Evolutionary conservation across 2,797 vertebrate species (phyloP).

Genomic region (Threskiornis aethiopicus): DNA sequence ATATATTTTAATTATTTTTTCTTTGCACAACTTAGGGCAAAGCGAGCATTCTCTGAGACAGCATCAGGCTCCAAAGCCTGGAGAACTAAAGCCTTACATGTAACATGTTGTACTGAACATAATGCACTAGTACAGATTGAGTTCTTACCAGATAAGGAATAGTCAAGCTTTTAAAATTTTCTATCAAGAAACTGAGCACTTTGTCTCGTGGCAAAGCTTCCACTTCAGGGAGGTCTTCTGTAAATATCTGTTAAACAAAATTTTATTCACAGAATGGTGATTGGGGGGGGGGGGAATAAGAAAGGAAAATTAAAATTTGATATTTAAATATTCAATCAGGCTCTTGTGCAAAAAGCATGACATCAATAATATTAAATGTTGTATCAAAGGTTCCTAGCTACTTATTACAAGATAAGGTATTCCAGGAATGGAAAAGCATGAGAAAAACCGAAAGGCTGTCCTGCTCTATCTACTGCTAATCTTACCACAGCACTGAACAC

Average conservation of each 20-base stretch:
- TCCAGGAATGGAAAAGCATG: background rate
- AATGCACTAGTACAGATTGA: background rate
- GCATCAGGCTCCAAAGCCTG: background rate
- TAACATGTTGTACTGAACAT: background rate
- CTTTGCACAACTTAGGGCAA: background rate
- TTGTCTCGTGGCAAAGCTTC: conserved; percentile 90
- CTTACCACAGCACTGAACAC: background rate
- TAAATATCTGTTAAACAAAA: conserved; percentile 88
- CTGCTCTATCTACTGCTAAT: background rate
- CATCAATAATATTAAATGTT: background rate
- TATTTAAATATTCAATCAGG: background rate
- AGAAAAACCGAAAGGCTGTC: background rate
- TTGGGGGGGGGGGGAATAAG: background rate
- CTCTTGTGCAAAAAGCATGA: background rate
- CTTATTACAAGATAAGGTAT: background rate
- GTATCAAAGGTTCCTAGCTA: background rate
- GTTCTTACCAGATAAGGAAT: conserved; percentile 89
- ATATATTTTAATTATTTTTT: background rate
- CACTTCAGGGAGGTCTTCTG: conserved; percentile 95
- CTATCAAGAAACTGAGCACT: conserved; percentile 90
- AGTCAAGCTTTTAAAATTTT: conserved; percentile 91
- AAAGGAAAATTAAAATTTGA: background rate
- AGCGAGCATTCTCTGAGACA: background rate
- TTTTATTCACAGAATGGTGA: background rate
- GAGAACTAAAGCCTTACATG: background rate